Percentiles rank a stretch among this genome's conserved stretches.
These are phyloP conservation scores for Chaetophractus vellerosus DNA, from an alignment of 2,797 vertebrate species.

Conservation along the genomic window DNA sequence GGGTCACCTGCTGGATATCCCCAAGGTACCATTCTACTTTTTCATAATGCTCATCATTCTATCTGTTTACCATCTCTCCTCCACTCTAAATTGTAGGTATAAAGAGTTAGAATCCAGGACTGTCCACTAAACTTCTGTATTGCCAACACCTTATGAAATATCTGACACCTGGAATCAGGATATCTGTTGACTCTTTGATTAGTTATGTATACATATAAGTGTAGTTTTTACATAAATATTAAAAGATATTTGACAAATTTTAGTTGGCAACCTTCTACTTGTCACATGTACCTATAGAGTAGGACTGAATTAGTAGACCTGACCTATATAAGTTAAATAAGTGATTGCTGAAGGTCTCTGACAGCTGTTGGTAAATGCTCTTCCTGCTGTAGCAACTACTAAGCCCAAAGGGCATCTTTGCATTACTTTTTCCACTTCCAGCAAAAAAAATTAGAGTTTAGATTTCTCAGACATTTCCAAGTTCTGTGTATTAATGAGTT, in stretches of 20 bases:
- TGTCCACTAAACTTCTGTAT: background rate
- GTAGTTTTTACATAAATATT: background rate
- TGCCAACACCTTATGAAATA: background rate
- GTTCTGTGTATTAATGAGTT: constrained; percentile 2
- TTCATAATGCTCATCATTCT: background rate
- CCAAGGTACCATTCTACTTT: background rate
- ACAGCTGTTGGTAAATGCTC: constrained; percentile 22
- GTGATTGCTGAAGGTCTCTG: constrained; percentile 33
- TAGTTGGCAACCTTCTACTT: background rate
- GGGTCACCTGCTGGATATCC: background rate
- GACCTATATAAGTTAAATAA: constrained; percentile 22
- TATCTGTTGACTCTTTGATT: background rate
- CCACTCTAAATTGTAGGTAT: background rate
- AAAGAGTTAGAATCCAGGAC: background rate
- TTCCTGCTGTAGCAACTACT: background rate
- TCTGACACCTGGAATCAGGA: background rate
- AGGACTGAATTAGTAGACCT: background rate
- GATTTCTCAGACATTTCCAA: background rate
- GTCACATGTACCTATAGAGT: background rate
- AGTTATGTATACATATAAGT: background rate
- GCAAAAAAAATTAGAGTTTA: constrained; percentile 55
- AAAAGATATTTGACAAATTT: background rate
- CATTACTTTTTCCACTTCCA: constrained; percentile 58
- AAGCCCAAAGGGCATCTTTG: background rate
- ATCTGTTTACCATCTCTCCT: background rate